phyloP scores from a whole-genome alignment of 2,113 vertebrate species.

The Nothobranchius furzeri region DNA sequence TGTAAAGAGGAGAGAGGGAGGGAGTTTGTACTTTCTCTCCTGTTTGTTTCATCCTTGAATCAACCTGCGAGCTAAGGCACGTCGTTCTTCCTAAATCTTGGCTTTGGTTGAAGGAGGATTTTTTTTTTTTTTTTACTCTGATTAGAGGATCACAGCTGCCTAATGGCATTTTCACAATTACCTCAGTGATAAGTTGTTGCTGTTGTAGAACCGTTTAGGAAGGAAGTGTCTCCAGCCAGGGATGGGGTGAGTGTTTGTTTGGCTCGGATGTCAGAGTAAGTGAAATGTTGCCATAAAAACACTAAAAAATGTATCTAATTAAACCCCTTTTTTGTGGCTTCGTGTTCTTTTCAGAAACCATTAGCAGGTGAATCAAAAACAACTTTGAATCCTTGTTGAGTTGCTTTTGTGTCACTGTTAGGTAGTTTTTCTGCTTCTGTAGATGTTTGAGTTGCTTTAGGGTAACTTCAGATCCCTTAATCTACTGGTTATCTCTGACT shows the following conservation, averaged over 20 bases:
- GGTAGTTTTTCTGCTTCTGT: background rate
- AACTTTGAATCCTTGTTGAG: too few relatives aligned
- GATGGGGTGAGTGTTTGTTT: conserved; percentile 1
- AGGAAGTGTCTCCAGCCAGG: conserved; percentile 20
- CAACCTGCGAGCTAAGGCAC: conserved; percentile 6
- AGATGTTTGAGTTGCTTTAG: too few relatives aligned
- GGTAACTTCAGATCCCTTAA: too few relatives aligned
- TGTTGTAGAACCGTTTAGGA: conserved; percentile 34
- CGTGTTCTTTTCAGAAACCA: background rate
- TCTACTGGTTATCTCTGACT: too few relatives aligned
- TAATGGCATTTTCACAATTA: conserved; percentile 54
- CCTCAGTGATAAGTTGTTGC: conserved; percentile 41
- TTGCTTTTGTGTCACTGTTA: background rate
- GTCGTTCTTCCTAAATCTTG: conserved; percentile 20
- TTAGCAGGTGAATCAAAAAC: background rate
- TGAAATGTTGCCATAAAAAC: background rate
- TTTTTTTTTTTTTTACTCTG: background rate
- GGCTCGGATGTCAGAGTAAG: conserved; percentile 21
- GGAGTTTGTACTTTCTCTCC: conserved; percentile 38
- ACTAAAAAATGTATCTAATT: background rate
- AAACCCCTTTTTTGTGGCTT: background rate
- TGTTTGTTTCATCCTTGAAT: conserved; percentile 14
- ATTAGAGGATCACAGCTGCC: conserved; percentile 59
- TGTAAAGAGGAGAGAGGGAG: conserved; percentile 22
- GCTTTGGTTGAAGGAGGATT: conserved; percentile 5